These are phyloP conservation scores for Pristionchus japonicus DNA, from an alignment of 2,888 invertebrate genomes.

Conservation along the genomic window DNA sequence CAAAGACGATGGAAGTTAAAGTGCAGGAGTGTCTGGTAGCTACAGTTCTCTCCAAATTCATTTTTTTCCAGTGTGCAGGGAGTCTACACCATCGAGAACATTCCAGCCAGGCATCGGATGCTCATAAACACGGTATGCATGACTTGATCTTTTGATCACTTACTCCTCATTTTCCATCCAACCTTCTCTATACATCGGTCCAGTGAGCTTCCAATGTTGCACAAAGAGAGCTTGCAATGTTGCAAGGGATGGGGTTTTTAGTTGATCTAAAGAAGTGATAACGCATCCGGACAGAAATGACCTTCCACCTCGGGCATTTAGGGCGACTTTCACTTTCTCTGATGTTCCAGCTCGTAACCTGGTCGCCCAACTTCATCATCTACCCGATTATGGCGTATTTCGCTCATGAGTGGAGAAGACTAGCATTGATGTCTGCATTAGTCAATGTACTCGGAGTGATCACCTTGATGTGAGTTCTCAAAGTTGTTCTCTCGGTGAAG, in stretches of 20 bases:
- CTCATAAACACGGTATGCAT: conserved; percentile 63
- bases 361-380: conserved; percentile 70
- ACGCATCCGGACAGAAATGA: too few relatives aligned
- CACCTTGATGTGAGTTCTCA: not conserved
- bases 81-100: conserved; percentile 69
- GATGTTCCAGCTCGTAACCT: not conserved
- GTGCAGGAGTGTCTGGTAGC: too few relatives aligned
- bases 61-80: conserved; percentile 55
- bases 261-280: too few relatives aligned
- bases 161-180: not conserved
- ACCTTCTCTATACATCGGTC: too few relatives aligned
- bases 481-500: too few relatives aligned
- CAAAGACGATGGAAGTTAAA: too few relatives aligned
- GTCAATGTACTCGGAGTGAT: conserved; percentile 20
- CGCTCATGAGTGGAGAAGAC: conserved; percentile 36
- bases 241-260: too few relatives aligned
- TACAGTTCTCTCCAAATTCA: not conserved
- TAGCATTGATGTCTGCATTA: not conserved
- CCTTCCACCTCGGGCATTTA: too few relatives aligned
- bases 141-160: conserved; percentile 23
- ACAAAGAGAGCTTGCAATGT: too few relatives aligned
- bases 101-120: conserved; percentile 67
- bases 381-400: conserved; percentile 62
- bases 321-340: not conserved
- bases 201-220: too few relatives aligned